Base-by-base conservation (phyloP, 2,797 vertebrate genomes). In the Morus bassanus region DNA sequence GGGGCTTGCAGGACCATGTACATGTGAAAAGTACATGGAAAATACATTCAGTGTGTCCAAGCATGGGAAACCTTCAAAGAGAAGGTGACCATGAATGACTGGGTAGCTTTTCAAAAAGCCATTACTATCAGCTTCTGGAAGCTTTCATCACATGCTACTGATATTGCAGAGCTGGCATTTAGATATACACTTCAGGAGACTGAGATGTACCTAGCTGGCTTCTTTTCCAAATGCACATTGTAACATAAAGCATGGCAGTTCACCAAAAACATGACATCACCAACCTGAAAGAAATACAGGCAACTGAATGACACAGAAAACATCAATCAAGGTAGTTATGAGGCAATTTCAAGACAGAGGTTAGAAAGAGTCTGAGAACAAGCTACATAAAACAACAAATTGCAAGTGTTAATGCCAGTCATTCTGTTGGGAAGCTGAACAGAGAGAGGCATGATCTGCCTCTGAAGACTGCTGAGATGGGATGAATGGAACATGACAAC, bases 1-100 rank as follows among this genome's bases (percentile, higher is more conserved):
- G 23, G 5, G 28, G 5, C 41, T 84, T 75, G 18, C 17, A 68
- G 37, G 46, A 53, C 17, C 0, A 0, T 7, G 2, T 39, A 27
- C 1, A 1, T 33, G 5, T 79, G 57, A 81, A 64, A 93, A 90
- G 12, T 51, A 57, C 13, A 22, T 9, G 23, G 30, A 27, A 74
- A 88, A 59, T 50, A 60, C 6, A 33, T 39, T 7, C 22, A 41
- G 3, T 18, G 11, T 48, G 9, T 70, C 25, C 37, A 59, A 59
- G 35, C 3, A 2, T 30, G 46, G 43, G 28, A 82, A 74, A 68
- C 23, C 30, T 80, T 68, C 50, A 50, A 80, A 77, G 4, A 85
- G 14, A 53, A 72, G 17, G 16, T 37, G 37, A 64, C 18, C 4
- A 11, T 5, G 33, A 81, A 93, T 39, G 2, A 82, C 24, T 63